Base-by-base conservation (phyloP, 2,888 invertebrate genomes). In the Blastobasis lacticolella region DNA sequence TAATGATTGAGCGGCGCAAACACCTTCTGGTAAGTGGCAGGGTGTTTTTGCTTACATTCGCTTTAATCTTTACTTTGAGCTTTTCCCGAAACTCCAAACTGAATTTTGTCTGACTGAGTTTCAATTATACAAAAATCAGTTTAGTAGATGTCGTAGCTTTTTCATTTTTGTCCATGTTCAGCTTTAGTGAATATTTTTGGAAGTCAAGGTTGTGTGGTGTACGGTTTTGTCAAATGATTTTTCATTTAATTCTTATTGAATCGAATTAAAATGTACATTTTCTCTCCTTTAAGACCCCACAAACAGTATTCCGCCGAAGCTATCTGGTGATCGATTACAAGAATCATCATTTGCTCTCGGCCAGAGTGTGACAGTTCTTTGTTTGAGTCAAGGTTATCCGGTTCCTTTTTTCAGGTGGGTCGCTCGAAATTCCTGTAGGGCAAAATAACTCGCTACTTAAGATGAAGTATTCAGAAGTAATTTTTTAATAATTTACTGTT, bases 301-400 rank as follows among this genome's bases (percentile, higher is more conserved):
- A 60, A 92, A 91, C 71, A 92, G 91, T 73, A 90, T 92, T 61
- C 89, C 90, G 58, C 93, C 92, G 54, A 91, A 91, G 73, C 80
- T 92, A 63, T 89, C 90, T 73, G 89, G 89, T 66, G 81, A 79
- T 81, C 89, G 89, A 56, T 80, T 90, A 60, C 90, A 90, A 76
- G 89, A 90, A 66, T 76, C 84, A 56, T 76, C 80, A 53, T 71
- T 84, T 54, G 61, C 59, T 58, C 56, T 64, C 42, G 75, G 71
- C 57, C 60, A 69, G 78, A 70, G 76, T 51, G 78, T 74, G 57
- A 67, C 91, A 55, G 89, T 92, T 64, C 87, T 93, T 67, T 94
- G 94, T 78, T 91, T 92, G 63, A 91, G 92, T 68, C 94, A 94
- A 89, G 92, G 92, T 55, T 94, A 90, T 81, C 94, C 94, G 55